Base-by-base conservation (phyloP, 64 coral and sea anemone genomes). In the Stichodactyla mertensii region DNA sequence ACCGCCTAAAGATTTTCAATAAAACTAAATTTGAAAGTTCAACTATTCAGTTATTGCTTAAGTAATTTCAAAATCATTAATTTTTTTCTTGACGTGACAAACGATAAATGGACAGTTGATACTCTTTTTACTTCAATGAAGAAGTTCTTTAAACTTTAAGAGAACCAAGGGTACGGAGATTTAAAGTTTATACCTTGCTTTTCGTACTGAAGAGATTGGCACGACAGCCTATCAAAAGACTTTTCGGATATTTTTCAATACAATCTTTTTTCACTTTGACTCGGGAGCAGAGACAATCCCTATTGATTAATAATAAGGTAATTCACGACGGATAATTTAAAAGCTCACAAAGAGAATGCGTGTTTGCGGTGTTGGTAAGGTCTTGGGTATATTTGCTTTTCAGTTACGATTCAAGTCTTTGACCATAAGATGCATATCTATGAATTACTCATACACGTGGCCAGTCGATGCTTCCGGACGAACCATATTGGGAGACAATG, bases 331-430 rank as follows among this genome's bases (percentile, higher is more conserved):
- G 36, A 74, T 74, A 74, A 74, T 31, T 74, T 26, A 74, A 74
- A 12, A 23, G 69, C 11, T 27, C 12, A 74, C 69, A 74, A 74
- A 74, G 24, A 31, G n/a, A 74, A 74, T 74, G 22, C 36, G 56
- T 58, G 14, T 58, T 45, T 45, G 36, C 36, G 56, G 56, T 11
- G 69, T 31, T 31, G 69, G 69, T 74, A 14, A 36, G 24, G 24
- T 31, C 24, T 74, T 74, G 69, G 69, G 69, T 74, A 74, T 36
- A 74, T 74, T 74, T 74, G 69, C 69, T 74, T 74, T 74, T 45
- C 36, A 45, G 36, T 45, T 74, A 23, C n/a, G 69, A 27, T 74
- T 6, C 69, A 26, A 27, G 24, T 27, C 69, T 14, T 11, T 27
- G 69, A 23, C 69, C 27, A 74, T 31, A 12, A 26, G 20, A 23